A percentile compares a stretch with the other conserved stretches of the same genome.
These are phyloP conservation scores for Psettodes erumei DNA, from an alignment of 2,113 vertebrate species.

Conservation along the genomic window DNA sequence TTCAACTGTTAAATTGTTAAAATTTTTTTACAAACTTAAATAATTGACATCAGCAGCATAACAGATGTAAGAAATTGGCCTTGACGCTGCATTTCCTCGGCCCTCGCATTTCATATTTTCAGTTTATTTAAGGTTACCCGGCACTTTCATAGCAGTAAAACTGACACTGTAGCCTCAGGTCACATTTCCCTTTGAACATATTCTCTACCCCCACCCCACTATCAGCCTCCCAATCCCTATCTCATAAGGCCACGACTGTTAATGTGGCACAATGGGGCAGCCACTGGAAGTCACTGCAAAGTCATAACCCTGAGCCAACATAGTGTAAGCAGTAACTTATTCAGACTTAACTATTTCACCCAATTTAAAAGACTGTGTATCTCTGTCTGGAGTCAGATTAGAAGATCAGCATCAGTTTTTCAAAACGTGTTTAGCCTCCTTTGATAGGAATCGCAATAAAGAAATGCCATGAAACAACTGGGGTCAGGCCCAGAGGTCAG, in stretches of 20 bases:
- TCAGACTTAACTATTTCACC: too few relatives aligned
- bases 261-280: constrained; percentile 40
- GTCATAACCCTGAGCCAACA: constrained; percentile 58
- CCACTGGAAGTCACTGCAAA: constrained; percentile 59
- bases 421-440: too few relatives aligned
- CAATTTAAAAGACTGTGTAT: too few relatives aligned
- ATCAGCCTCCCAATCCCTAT: constrained; percentile 26
- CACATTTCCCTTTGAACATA: constrained; percentile 49
- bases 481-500: too few relatives aligned
- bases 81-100: neutral
- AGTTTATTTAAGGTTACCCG: constrained; percentile 8
- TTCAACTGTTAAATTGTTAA: neutral
- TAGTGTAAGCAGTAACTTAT: neutral
- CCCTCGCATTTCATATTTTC: neutral
- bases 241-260: constrained; percentile 40
- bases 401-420: too few relatives aligned
- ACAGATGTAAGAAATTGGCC: neutral
- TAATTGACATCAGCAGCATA: neutral
- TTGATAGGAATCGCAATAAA: too few relatives aligned
- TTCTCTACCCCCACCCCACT: constrained; percentile 15
- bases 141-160: neutral
- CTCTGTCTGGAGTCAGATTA: too few relatives aligned
- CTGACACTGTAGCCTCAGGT: constrained; percentile 38
- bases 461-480: too few relatives aligned
- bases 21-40: neutral